A percentile compares a stretch with the other conserved stretches of the same genome.
These are phyloP conservation scores for Progne subis DNA, from an alignment of 2,113 vertebrate genomes.

Conservation along the genomic window DNA sequence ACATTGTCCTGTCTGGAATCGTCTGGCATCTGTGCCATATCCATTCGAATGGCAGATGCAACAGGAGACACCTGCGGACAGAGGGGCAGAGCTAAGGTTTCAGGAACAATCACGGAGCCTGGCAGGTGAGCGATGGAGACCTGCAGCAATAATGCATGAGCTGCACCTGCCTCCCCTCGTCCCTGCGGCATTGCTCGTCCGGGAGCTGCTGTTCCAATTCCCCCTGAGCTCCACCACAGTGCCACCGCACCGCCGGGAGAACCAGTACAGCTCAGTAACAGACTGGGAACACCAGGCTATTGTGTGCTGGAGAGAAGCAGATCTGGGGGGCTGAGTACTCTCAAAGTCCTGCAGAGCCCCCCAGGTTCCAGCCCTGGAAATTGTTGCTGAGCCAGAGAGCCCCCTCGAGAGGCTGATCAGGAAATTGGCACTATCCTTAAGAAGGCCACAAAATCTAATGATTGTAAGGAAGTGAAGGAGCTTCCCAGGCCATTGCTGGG, in stretches of 20 bases:
- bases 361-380: not conserved
- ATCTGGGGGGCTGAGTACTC: not conserved
- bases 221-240: not conserved
- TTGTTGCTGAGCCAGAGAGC: not conserved
- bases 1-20: not conserved
- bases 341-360: not conserved
- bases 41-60: not conserved
- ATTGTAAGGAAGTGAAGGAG: not conserved
- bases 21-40: not conserved
- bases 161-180: not conserved
- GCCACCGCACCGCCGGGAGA: not conserved
- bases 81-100: slow-evolving; percentile 25
- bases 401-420: not conserved
- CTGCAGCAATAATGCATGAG: slow-evolving; percentile 68
- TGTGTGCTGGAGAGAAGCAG: not conserved
- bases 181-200: not conserved
- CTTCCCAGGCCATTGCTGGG: not conserved
- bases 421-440: not conserved
- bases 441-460: not conserved
- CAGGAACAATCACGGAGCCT: not conserved
- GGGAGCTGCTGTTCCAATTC: not conserved
- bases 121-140: slow-evolving; percentile 43
- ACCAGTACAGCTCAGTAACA: accelerated
- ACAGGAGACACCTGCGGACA: not conserved
- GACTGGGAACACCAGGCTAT: not conserved